These are phyloP conservation scores for Ceratothoa steindachneri DNA, from an alignment of 2,888 invertebrate genomes.

Conservation along the genomic window DNA sequence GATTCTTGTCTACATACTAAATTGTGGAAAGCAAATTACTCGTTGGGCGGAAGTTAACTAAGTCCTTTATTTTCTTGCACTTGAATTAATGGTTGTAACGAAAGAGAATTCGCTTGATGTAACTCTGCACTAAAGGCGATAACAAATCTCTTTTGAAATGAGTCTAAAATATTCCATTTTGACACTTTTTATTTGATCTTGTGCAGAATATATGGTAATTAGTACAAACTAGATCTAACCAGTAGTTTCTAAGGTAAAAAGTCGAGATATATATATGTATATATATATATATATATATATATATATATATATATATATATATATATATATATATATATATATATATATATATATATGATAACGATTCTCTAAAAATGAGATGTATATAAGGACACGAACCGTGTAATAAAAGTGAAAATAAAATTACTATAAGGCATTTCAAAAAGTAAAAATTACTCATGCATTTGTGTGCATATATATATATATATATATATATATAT, in stretches of 20 bases:
- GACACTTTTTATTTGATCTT: background rate
- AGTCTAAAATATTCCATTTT: background rate
- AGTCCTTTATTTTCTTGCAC: background rate
- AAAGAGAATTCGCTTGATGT: background rate
- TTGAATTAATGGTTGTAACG: background rate
- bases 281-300: background rate
- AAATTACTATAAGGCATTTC: background rate
- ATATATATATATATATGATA: background rate
- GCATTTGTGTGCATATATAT: background rate
- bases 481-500: conserved; percentile 10
- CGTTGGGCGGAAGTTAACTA: background rate
- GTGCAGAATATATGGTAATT: background rate
- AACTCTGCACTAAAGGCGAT: background rate
- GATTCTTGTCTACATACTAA: background rate
- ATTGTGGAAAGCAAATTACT: background rate
- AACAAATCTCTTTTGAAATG: background rate
- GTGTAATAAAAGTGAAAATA: background rate
- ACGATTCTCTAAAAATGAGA: background rate
- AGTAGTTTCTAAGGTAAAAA: background rate
- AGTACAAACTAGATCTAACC: background rate
- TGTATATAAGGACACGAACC: background rate
- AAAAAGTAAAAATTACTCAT: background rate
- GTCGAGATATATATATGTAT: background rate
- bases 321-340: background rate
- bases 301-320: background rate